Evolutionary conservation across 2,888 invertebrate genomes (phyloP).

Genomic region (Caenorhabditis sp.): DNA sequence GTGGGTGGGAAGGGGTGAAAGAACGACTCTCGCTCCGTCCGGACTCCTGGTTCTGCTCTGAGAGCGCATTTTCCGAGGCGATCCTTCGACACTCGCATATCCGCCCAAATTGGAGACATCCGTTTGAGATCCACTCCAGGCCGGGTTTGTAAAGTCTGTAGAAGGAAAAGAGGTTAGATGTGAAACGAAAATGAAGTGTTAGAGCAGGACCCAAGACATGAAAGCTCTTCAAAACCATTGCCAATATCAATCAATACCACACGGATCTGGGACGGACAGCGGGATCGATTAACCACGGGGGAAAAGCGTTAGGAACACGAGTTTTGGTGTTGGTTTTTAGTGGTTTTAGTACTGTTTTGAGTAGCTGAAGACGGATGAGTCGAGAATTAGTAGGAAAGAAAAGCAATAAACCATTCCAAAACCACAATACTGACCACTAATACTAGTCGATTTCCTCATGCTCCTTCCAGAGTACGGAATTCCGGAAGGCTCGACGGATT

Average conservation of each 20-base stretch:
- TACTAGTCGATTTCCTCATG: constrained; percentile 58
- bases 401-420: constrained; percentile 3
- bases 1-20: constrained; percentile 80
- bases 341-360: too few species aligned
- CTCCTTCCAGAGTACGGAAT: constrained; percentile 5
- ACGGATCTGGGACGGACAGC: constrained; percentile 27
- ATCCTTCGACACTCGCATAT: constrained; percentile 62
- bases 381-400: background rate
- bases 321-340: constrained; percentile 4
- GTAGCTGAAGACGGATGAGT: too few species aligned
- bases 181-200: constrained; percentile 13
- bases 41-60: constrained; percentile 63
- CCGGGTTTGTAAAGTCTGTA: constrained; percentile 64
- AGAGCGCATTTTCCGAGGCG: constrained; percentile 59
- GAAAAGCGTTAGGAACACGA: constrained; percentile 31
- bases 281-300: constrained; percentile 3
- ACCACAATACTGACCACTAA: constrained; percentile 54
- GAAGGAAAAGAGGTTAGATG: background rate
- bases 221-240: constrained; percentile 25
- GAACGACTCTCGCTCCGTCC: constrained; percentile 61
- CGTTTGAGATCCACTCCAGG: constrained; percentile 56
- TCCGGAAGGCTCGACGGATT: constrained; percentile 29
- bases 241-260: constrained; percentile 29
- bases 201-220: constrained; percentile 43
- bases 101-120: constrained; percentile 56